phyloP scores from a whole-genome alignment of 1,140 invertebrate species.

The Campoletis sonorensis region DNA sequence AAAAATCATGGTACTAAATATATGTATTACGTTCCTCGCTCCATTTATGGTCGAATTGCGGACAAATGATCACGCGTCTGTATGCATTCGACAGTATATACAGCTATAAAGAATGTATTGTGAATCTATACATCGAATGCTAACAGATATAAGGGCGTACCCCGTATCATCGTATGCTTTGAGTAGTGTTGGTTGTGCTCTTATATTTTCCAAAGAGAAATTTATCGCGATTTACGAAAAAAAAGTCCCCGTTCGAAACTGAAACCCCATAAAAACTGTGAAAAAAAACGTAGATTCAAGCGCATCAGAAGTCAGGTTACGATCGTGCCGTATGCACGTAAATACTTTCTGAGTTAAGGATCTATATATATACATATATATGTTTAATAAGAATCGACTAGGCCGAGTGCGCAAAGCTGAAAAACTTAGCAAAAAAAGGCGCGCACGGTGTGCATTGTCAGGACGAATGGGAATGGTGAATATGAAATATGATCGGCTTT shows the following conservation, averaged over 20 bases:
- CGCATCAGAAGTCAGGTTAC: conserved; percentile 57
- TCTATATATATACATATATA: not conserved
- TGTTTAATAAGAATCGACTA: not conserved
- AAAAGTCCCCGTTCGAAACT: conserved; percentile 48
- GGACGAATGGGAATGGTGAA: conserved; percentile 69
- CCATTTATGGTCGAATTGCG: conserved; percentile 70
- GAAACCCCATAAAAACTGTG: conserved; percentile 40
- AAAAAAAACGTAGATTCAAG: conserved; percentile 49
- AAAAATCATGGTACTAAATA: conserved; percentile 56
- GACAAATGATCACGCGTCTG: conserved; percentile 68
- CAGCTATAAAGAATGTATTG: not conserved
- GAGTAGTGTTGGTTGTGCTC: not conserved
- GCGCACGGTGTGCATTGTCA: conserved; percentile 61
- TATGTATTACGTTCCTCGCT: conserved; percentile 46
- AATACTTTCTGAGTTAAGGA: not conserved
- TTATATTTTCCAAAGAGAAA: not conserved
- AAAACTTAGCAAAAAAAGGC: conserved; percentile 59
- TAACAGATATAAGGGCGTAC: not conserved
- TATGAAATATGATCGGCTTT: conserved; percentile 73
- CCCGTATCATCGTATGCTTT: not conserved
- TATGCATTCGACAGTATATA: conserved; percentile 43
- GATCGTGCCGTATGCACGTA: conserved; percentile 28
- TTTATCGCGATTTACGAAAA: not conserved
- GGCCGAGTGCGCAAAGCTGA: conserved; percentile 19
- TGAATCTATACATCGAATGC: not conserved